phyloP scores from a whole-genome alignment of 2,797 vertebrate genomes.

The Chelonia mydas region DNA sequence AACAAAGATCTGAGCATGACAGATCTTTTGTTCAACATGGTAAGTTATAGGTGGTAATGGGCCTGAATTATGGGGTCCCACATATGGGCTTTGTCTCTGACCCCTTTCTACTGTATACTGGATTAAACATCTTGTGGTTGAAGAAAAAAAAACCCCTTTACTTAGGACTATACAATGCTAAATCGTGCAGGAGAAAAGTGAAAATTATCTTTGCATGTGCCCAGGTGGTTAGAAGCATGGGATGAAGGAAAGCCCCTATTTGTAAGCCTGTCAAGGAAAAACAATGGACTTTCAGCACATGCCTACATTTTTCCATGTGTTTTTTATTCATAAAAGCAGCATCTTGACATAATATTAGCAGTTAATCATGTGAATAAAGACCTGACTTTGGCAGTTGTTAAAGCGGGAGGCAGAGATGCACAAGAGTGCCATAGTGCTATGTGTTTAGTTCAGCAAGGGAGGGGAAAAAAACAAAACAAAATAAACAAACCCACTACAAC shows the following conservation, averaged over 20 bases:
- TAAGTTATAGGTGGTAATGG: background rate
- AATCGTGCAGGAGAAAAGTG: background rate
- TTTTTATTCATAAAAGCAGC: background rate
- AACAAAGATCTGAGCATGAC: background rate
- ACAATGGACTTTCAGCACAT: background rate
- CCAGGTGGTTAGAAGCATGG: background rate
- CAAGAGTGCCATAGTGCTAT: background rate
- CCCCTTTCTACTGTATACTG: background rate
- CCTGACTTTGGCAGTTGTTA: background rate
- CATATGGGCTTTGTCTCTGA: background rate
- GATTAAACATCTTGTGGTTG: background rate
- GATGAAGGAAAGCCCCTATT: background rate
- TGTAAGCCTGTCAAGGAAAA: background rate
- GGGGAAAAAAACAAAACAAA: background rate
- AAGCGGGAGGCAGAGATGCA: background rate
- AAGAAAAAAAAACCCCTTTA: background rate
- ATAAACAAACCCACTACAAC: background rate
- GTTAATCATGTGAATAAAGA: background rate
- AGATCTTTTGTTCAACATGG: background rate
- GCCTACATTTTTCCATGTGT: background rate
- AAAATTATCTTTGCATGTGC: background rate
- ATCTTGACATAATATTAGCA: background rate
- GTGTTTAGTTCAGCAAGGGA: background rate
- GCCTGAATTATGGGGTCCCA: background rate
- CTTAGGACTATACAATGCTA: background rate